Percentiles rank a stretch among this genome's conserved stretches.
Conservation (phyloP, 2,797 vertebrate genomes). For the Sciaenops ocellatus region DNA sequence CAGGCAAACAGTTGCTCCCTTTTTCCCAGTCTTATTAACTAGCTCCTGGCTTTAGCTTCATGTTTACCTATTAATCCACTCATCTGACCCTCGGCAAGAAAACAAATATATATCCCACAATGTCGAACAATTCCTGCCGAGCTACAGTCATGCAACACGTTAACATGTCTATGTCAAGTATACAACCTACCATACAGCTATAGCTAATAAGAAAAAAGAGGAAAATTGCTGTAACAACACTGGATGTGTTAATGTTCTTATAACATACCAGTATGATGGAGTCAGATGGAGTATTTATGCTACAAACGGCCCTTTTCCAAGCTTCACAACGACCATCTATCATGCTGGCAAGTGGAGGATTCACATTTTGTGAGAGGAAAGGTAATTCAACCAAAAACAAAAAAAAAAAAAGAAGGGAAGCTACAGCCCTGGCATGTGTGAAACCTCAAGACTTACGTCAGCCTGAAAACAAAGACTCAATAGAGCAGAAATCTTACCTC, state of each 20-base stretch:
- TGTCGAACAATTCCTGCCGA: background rate
- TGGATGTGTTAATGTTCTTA: slow-evolving; percentile 9
- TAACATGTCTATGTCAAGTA: background rate
- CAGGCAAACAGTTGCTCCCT: background rate
- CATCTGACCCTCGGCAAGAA: slow-evolving; percentile 3
- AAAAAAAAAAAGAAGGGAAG: slow-evolving; percentile 22
- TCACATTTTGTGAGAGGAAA: slow-evolving; percentile 44
- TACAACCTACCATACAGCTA: slow-evolving; percentile 4
- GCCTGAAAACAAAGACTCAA: slow-evolving; percentile 55
- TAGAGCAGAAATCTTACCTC: slow-evolving; percentile 82
- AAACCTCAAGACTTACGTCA: slow-evolving; percentile 56
- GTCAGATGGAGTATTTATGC: background rate
- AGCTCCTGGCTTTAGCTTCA: background rate
- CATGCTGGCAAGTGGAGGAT: slow-evolving; percentile 21
- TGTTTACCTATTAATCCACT: background rate
- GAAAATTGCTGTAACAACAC: background rate
- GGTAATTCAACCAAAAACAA: slow-evolving; percentile 24
- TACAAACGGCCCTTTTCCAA: slow-evolving; percentile 10
- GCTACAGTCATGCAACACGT: slow-evolving; percentile 6
- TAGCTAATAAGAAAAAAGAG: background rate
- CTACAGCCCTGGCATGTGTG: slow-evolving; percentile 39
- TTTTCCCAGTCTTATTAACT: background rate
- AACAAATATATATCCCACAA: background rate
- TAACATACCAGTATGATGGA: slow-evolving; percentile 8
- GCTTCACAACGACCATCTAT: background rate